Conservation (phyloP, 2,888 invertebrate species). For the Pollenia griseotomentosa region DNA sequence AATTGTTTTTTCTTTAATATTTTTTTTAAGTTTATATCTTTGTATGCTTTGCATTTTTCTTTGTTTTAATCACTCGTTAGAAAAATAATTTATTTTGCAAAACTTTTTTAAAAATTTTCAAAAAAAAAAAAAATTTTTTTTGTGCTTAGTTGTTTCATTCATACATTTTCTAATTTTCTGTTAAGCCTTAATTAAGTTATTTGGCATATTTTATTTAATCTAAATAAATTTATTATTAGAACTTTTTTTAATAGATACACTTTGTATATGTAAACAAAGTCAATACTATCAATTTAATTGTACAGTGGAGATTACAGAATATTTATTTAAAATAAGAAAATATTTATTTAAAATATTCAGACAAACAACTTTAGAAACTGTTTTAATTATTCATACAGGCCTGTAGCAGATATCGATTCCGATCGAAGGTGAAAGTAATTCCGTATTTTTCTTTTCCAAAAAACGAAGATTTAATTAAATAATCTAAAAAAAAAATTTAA, state of each 20-base stretch:
- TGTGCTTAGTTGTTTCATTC: background rate
- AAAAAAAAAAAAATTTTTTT: no score
- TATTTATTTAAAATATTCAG: background rate
- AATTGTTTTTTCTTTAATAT: conserved; percentile 1
- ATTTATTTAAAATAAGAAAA: background rate
- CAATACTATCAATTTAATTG: background rate
- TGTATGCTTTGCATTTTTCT: background rate
- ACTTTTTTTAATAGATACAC: background rate
- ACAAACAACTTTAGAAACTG: no score
- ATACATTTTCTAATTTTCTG: conserved; percentile 13
- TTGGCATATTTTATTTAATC: conserved; percentile 3
- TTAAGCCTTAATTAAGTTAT: background rate
- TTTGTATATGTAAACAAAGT: background rate
- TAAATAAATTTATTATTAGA: background rate
- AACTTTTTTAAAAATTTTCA: background rate
- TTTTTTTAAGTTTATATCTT: background rate
- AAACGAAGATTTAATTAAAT: no score
- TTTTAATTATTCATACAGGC: no score
- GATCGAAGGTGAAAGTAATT: no score
- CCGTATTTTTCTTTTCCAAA: no score
- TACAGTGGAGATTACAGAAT: conserved; percentile 39
- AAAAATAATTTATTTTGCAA: background rate
- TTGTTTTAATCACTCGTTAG: background rate
- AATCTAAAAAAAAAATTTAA: no score
- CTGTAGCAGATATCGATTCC: no score